Evolutionary conservation across 2,888 invertebrate genomes (phyloP), one percentile per base, ranked within the genome.

Genomic region (Sialis lutaria): DNA sequence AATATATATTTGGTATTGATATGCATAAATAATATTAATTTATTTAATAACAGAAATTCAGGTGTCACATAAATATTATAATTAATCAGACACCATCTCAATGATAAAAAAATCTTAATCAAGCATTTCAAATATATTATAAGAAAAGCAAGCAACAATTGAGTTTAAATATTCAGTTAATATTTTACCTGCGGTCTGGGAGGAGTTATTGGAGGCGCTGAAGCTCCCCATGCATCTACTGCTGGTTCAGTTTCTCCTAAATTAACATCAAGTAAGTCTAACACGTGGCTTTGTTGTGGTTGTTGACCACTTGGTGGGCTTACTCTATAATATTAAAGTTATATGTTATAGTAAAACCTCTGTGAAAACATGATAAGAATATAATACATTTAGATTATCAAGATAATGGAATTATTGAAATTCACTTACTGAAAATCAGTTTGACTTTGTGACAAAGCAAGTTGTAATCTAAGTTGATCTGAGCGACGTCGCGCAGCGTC

Each of bases 391-490:
- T 22, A 22, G 22, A 22, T 22, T 22, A 4, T 22, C 22, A 22
- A 22, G 22, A 22, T 22, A 22, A 2, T 22, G 22, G 22, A 22
- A 22, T 22, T 22, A 22, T 4, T 22, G 22, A 22, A 22, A 22
- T 6, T 33, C 41, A 69, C 75, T 69, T 55, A 86, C 86, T 82
- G 83, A 66, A 88, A 87, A 69, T 91, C 91, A 63, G 90, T 83
- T 68, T 91, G 87, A 65, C 91, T 92, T 70, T 96, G 92, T 52
- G 75, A 75, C 55, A 97, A 73, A 37, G 95, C 96, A 65, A 98
- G 74, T 69, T 96, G 95, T 55, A 98, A 74, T 53, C 96, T 77
- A 52, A 96, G 91, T 67, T 97, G 96, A 65, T 98, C 97, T 55
- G 90, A 90, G 53, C 93, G 82, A 49, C 91, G 73, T 61, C 91